phyloP scores from a whole-genome alignment of 23 tunicate genomes.

The Diplosoma virens region DNA sequence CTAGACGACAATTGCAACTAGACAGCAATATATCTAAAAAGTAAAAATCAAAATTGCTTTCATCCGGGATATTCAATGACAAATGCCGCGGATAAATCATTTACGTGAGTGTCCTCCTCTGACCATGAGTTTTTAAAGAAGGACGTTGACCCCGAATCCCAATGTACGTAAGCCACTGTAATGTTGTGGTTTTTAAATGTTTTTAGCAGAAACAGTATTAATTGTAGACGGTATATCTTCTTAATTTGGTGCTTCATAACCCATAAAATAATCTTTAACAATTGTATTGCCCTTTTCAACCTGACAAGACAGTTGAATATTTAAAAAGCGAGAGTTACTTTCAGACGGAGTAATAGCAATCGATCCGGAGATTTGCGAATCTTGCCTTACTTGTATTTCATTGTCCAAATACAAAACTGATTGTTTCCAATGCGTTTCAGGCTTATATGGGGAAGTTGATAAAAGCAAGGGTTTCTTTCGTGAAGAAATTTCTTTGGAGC shows the following conservation, averaged over 20 bases:
- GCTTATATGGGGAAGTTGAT: conserved; percentile 80
- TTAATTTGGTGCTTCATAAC: conserved; percentile 83
- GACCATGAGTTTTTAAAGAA: no score
- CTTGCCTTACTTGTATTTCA: conserved; percentile 66
- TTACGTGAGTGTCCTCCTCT: no score
- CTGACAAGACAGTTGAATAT: conserved; percentile 26
- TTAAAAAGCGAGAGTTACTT: conserved; percentile 63
- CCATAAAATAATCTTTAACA: conserved; percentile 70
- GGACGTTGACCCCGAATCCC: no score
- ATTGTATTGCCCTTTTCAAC: conserved; percentile 28
- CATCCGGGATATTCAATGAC: no score
- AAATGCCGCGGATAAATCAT: no score
- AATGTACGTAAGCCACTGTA: no score
- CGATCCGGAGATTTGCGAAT: conserved; percentile 37
- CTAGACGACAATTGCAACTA: no score
- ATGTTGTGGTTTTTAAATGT: no score
- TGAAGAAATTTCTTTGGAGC: not conserved
- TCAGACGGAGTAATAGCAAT: conserved; percentile 32
- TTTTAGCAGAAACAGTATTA: no score
- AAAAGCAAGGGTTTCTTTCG: conserved; percentile 12
- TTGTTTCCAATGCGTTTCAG: conserved; percentile 94
- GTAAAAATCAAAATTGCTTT: no score
- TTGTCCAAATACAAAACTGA: conserved; percentile 65
- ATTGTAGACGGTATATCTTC: no score
- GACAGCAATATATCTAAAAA: no score